Conservation (phyloP, 2,888 invertebrate genomes). For the Bibio marci region DNA sequence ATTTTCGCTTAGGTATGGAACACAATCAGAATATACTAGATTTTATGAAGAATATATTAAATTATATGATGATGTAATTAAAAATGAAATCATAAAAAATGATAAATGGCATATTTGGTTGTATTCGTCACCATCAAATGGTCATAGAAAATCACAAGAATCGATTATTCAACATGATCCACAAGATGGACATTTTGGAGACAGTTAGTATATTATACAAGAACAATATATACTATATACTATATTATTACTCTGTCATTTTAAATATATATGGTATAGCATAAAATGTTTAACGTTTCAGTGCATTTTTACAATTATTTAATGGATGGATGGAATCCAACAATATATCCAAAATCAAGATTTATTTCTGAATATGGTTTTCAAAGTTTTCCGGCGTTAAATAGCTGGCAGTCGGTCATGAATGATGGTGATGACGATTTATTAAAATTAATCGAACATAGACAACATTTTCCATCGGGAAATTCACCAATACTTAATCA, state of each 20-base stretch:
- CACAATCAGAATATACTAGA: constrained; percentile 30
- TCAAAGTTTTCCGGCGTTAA: constrained; percentile 68
- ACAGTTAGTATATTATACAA: constrained; percentile 36
- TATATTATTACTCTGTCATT: too few species aligned
- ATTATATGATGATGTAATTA: constrained; percentile 65
- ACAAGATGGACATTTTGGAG: constrained; percentile 64
- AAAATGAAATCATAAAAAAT: constrained; percentile 39
- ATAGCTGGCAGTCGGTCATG: constrained; percentile 45
- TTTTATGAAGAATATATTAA: constrained; percentile 63
- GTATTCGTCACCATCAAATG: constrained; percentile 86
- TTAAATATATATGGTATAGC: too few species aligned
- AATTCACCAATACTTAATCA: constrained; percentile 42
- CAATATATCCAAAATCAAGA: constrained; percentile 60
- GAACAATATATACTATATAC: too few species aligned
- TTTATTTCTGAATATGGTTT: constrained; percentile 95
- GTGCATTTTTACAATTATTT: constrained; percentile 83
- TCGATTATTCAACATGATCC: constrained; percentile 65
- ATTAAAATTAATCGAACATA: constrained; percentile 51
- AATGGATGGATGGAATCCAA: constrained; percentile 62
- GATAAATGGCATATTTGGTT: constrained; percentile 51
- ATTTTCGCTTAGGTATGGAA: constrained; percentile 32
- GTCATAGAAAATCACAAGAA: constrained; percentile 29
- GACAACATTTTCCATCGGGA: constrained; percentile 77
- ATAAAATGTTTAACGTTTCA: too few species aligned
- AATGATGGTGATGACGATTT: constrained; percentile 32